These are phyloP conservation scores for Penaeus indicus DNA, from an alignment of 1,140 invertebrate genomes.

Conservation along the genomic window DNA sequence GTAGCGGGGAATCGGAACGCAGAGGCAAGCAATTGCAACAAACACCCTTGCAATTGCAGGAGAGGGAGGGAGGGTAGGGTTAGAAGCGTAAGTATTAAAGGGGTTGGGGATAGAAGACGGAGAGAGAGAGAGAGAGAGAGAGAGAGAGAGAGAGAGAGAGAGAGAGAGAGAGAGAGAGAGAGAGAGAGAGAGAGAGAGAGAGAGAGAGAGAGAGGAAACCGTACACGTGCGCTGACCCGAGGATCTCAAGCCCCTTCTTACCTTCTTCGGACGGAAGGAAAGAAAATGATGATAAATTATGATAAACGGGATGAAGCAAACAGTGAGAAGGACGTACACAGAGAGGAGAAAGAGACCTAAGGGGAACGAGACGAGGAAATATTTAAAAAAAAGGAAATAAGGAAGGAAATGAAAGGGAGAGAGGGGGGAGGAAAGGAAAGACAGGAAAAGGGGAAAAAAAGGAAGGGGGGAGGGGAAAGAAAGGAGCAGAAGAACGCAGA, in stretches of 20 bases:
- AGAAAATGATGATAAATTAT: too few relatives aligned
- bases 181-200: constrained; percentile 38
- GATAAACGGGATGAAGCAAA: neutral
- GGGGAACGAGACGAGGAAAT: neutral
- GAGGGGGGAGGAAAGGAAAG: neutral
- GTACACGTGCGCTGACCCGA: constrained; percentile 71
- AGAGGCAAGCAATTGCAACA: too few relatives aligned
- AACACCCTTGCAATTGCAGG: too few relatives aligned
- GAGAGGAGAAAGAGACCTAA: neutral
- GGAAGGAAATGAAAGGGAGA: neutral
- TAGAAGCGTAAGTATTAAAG: too few relatives aligned
- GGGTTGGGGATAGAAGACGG: too few relatives aligned
- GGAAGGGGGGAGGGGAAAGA: too few relatives aligned
- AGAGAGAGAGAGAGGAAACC: neutral
- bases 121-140: neutral
- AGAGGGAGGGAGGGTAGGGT: too few relatives aligned
- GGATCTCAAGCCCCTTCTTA: constrained; percentile 56
- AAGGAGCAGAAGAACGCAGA: too few relatives aligned
- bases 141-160: neutral
- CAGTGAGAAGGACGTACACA: constrained; percentile 2
- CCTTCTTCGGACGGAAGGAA: too few relatives aligned
- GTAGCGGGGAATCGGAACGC: too few relatives aligned
- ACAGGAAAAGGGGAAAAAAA: constrained; percentile 11
- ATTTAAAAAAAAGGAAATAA: neutral
- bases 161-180: constrained; percentile 15